These are phyloP conservation scores for Agonopterix arenella DNA, from an alignment of 2,888 invertebrate species.

Conservation along the genomic window DNA sequence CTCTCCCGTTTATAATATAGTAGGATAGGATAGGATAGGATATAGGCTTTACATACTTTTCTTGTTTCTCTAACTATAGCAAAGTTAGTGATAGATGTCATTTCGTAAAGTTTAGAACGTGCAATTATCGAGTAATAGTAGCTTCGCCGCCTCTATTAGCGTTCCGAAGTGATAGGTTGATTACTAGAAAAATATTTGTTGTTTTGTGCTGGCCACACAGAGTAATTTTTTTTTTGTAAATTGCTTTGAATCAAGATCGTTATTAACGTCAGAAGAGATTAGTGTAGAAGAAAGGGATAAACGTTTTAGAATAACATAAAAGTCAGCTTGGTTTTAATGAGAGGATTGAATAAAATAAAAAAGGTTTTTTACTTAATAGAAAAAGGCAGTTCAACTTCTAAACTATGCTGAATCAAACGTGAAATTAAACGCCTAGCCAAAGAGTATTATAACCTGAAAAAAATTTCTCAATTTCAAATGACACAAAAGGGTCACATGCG, in stretches of 20 bases:
- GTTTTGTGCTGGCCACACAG: constrained; percentile 23
- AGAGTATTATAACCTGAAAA: no score
- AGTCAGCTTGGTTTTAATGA: not conserved
- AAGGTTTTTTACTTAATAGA: no score
- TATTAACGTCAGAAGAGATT: constrained; percentile 1
- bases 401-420: no score
- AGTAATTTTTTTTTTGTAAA: no score
- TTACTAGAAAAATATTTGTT: constrained; percentile 62
- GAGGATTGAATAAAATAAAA: no score
- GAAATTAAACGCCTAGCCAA: no score
- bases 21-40: no score
- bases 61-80: constrained; percentile 16
- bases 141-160: constrained; percentile 37
- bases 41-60: constrained; percentile 16
- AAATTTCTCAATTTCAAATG: no score
- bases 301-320: not conserved
- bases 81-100: constrained; percentile 44
- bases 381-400: no score
- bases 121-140: constrained; percentile 50
- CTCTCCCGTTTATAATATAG: no score
- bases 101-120: constrained; percentile 47
- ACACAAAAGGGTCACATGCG: no score
- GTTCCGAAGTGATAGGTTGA: constrained; percentile 60
- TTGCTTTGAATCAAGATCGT: not conserved
- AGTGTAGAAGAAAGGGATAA: not conserved